A percentile compares a stretch with the other conserved stretches of the same genome.
Evolutionary conservation across 1,140 invertebrate species (phyloP).

Genomic region (Lepidurus apus): DNA sequence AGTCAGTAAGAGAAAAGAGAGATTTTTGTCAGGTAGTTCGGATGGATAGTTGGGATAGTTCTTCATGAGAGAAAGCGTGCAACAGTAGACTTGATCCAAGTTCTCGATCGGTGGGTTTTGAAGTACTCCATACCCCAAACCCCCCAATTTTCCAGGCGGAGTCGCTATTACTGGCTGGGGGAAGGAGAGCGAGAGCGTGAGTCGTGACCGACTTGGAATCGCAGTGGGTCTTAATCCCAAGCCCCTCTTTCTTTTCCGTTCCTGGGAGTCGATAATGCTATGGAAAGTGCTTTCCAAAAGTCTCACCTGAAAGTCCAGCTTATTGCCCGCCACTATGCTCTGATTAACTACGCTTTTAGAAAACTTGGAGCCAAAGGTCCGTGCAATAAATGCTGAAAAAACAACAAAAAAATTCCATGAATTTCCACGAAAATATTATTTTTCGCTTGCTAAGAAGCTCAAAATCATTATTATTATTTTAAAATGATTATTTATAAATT

Average conservation of each 20-base stretch:
- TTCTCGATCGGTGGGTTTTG: background rate
- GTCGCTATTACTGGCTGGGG: background rate
- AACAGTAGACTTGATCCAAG: background rate
- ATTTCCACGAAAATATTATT: background rate
- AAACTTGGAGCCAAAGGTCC: background rate
- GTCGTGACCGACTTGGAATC: constrained; percentile 15
- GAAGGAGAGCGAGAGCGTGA: constrained; percentile 9
- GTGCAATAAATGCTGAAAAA: background rate
- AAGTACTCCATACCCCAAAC: background rate
- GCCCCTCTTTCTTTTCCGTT: background rate
- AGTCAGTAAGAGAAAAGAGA: background rate
- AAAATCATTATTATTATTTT: no score
- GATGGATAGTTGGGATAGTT: background rate
- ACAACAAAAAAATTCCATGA: background rate
- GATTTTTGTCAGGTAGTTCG: background rate
- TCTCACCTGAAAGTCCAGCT: background rate
- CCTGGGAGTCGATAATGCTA: background rate
- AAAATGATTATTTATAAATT: no score
- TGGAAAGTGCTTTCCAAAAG: background rate
- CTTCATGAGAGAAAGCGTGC: constrained; percentile 9
- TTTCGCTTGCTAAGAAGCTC: background rate
- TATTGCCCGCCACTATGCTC: background rate
- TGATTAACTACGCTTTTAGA: background rate
- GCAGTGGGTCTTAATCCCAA: background rate
- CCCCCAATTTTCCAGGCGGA: constrained; percentile 11